Evolutionary conservation across 2,888 invertebrate genomes (phyloP), one percentile per base, ranked within the genome.

Genomic region (Synergus itoensis): DNA sequence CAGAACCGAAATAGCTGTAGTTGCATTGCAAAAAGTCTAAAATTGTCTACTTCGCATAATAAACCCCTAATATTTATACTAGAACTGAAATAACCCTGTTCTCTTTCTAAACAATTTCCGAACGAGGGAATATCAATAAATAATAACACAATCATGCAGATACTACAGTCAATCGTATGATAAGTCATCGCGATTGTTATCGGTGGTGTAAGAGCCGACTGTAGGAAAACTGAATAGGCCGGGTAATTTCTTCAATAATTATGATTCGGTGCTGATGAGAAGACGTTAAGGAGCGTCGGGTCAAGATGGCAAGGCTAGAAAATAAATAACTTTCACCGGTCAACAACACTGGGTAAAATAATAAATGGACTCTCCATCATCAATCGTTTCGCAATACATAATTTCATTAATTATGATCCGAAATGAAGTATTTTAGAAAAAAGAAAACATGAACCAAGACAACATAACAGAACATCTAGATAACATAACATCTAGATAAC

Each of bases 321-420:
- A 73, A 73, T 73, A 73, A 73, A 73, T 73, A 73, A 73, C 73
- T 73, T 73, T 73, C 73, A 73, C 73, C 73, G 36, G 73, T 73
- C 73, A 73, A 73, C 48, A 73, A 48, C 48, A 11, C 36, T n/a
- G 8, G n/a, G 69, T 28, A 69, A 48, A 69, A 69, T 45, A 48
- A 73, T 36, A 73, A 53, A 36, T 16, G 16, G 8, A 14, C n/a
- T 48, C 28, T 73, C 36, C 14, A 69, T 69, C 48, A 69, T 48
- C 21, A 48, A 16, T 60, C n/a, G n/a, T 43, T 18, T 69, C 16
- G 36, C n/a, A 8, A 53, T 53, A n/a, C 9, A 53, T 53, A n/a
- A 53, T 53, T n/a, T n/a, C 16, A 53, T 53, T 53, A n/a, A 53
- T 53, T 5, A 36, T 5, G 4, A 36, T 36, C 5, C 36, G 36